Base-by-base conservation (phyloP, 2,797 vertebrate genomes). In the Melanotaenia parkinsoni region DNA sequence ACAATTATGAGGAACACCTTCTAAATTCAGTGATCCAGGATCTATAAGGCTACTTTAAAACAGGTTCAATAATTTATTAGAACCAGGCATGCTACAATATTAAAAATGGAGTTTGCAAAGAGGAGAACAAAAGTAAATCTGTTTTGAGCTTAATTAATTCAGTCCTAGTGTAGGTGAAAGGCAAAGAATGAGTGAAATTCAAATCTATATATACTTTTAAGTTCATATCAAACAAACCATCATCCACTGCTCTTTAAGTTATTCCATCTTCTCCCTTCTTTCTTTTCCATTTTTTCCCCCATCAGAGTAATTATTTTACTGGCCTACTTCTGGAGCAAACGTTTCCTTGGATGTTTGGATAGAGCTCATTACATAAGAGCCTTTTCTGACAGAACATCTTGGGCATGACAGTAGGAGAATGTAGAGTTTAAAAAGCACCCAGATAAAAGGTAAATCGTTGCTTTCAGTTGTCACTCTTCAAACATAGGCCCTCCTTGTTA, bases 261-360 rank as follows among this genome's bases (percentile, higher is more conserved):
- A 80, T 75, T 76, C 80, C 68, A 69, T 16, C 68, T 54, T 56
- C 67, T 74, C 53, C 53, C 30, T 54, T 30, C 20, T 24, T 47
- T 51, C 58, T 53, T 73, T 22, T 32, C 33, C 37, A 40, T 68
- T 77, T 70, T 63, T 20, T 69, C 59, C 61, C 61, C 45, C 79
- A 74, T 88, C 78, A 56, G 66, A 85, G 90, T 86, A 89, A 89
- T 90, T 85, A 90, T 91, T 90, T 89, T 86, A 85, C 81, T 88
- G 89, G 79, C 89, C 91, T 89, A 90, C 81, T 88, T 91, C 74
- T 59, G 63, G 43, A 80, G 76, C 79, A 63, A 82, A 82, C 24
- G 60, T 71, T 88, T 87, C 83, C 74, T 85, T 80, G 83, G 85
- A 88, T 90, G 83, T 88, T 90, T 91, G 86, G 80, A 86, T 79